Base-by-base conservation (phyloP, 1,140 invertebrate species). In the Aphaenogaster floridana region DNA sequence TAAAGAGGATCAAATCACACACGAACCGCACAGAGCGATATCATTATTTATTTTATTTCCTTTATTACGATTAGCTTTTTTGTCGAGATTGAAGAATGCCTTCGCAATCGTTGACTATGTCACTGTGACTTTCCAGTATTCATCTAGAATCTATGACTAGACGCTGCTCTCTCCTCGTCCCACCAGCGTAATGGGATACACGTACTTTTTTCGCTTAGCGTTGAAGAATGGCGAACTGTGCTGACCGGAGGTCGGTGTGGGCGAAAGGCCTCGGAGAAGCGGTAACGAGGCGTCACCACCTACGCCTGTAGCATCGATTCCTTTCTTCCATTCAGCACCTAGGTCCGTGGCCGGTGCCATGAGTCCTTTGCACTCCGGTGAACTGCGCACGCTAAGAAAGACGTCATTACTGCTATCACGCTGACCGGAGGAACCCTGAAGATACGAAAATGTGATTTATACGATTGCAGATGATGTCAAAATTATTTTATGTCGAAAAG, bases 131-230 rank as follows among this genome's bases (percentile, higher is more conserved):
- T n/a, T 61, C 34, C 39, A 11, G 34, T 11, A n/a, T 13, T 11
- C 3, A 42, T 28, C 21, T 45, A 48, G 9, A 69, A 39, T 28
- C 17, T 54, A 71, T 64, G 50, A 66, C 90, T 94, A 96, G 80
- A 96, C 96, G 92, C 96, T 96, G 91, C 96, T 96, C 88, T 96
- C 96, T 5, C 96, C 96, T 63, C 95, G 96, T 66, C 95, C 95
- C 72, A 96, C 92, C 68, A 96, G 90, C 0, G 96, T 96, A 36
- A 96, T 95, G 8, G 96, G 96, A 92, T 96, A 97, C 72, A 96
- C 95, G 90, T 96, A 96, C 88, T 96, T 96, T 88, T 97, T 97
- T 88, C 96, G 93, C 90, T 96, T 95, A 1, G 96, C 95, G 81
- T 96, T 96, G 91, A 96, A 96, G 80, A 96, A 96, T 3, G 96